A percentile compares a stretch with the other conserved stretches of the same genome.
phyloP scores from a whole-genome alignment of 2,888 invertebrate species.

The Sinotaia quadrata region DNA sequence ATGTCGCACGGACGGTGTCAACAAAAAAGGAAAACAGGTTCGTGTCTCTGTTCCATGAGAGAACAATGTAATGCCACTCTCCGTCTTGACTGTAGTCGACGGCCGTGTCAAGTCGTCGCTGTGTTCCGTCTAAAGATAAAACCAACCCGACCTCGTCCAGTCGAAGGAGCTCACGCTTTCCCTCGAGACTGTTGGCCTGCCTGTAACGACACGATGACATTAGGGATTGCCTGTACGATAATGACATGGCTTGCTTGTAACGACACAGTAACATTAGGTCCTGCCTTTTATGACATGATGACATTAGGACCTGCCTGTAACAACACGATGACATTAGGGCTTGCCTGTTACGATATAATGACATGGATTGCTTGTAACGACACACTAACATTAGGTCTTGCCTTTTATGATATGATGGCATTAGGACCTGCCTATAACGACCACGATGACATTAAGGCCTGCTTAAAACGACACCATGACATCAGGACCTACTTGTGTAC shows the following conservation, averaged over 20 bases:
- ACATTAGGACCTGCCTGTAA: conserved; percentile 23
- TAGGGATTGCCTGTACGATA: no score
- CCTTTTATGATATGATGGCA: no score
- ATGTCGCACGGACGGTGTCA: conserved; percentile 43
- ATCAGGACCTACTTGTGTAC: no score
- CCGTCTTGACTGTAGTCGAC: conserved; percentile 45
- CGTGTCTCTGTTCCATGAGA: conserved; percentile 41
- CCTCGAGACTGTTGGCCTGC: conserved; percentile 36
- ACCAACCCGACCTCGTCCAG: conserved; percentile 44
- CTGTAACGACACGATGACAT: conserved; percentile 17
- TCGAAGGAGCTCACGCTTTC: conserved; percentile 42
- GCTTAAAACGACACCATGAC: no score
- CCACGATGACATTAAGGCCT: no score
- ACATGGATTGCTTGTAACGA: no score
- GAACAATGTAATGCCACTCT: conserved; percentile 55
- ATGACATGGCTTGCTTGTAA: no score
- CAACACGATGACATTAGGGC: background rate
- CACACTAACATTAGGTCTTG: no score
- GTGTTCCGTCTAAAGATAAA: conserved; percentile 13
- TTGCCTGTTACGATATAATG: no score
- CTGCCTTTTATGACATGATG: no score
- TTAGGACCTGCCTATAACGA: conserved; percentile 19
- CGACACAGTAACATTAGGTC: no score
- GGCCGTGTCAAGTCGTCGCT: background rate
- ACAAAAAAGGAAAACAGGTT: conserved; percentile 42